Evolutionary conservation across 2,888 invertebrate species (phyloP).

Genomic region (Boloria euphrosyne): DNA sequence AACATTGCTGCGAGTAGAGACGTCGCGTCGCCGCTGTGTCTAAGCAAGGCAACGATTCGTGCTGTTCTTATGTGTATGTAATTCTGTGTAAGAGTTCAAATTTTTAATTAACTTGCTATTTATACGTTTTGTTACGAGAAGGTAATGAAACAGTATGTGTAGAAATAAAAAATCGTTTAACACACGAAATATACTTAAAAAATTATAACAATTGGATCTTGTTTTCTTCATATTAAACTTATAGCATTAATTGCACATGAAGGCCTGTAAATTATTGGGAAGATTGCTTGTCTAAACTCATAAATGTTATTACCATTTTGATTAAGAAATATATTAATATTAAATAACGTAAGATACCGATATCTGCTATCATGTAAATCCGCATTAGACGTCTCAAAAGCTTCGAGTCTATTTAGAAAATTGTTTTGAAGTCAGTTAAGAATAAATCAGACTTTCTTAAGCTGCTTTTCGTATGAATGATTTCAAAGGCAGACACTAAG

Average conservation of each 20-base stretch:
- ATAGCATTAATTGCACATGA: no score
- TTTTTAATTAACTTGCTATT: neutral
- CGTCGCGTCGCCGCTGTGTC: neutral
- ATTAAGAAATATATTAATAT: neutral
- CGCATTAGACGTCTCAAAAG: conserved; percentile 1
- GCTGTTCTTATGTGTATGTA: neutral
- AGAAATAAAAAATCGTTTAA: no score
- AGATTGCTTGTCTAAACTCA: no score
- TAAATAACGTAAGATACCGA: neutral
- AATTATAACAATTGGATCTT: no score
- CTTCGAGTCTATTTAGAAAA: conserved; percentile 10
- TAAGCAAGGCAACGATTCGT: neutral
- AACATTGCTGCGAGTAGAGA: neutral
- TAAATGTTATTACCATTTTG: no score
- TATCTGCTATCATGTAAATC: neutral
- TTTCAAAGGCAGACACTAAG: conserved; percentile 24
- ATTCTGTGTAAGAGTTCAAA: neutral
- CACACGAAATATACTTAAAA: no score
- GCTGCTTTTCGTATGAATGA: conserved; percentile 27
- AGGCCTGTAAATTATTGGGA: no score
- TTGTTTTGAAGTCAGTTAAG: conserved; percentile 16
- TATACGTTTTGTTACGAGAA: no score
- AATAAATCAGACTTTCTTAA: conserved; percentile 23
- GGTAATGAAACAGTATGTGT: no score
- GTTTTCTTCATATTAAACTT: no score